Base-by-base conservation (phyloP, 2,113 vertebrate genomes). In the Aleadryas rufinucha region DNA sequence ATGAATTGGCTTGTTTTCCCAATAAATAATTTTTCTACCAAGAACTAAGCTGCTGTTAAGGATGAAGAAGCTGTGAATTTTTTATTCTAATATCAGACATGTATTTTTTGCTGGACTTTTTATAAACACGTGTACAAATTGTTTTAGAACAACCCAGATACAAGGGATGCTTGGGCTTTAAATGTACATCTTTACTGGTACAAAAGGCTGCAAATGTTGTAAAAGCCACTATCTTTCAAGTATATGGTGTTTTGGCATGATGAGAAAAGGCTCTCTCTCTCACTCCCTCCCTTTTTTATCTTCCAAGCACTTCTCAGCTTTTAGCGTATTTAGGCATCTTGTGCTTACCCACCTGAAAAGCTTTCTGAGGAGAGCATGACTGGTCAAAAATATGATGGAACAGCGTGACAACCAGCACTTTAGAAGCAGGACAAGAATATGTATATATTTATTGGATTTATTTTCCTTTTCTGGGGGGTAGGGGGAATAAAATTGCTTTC, bases 401-500 rank as follows among this genome's bases (percentile, higher is more conserved):
- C 27, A 44, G 42, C 33, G 33, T 70, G 28, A 72, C 83, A 87
- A 59, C 10, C 27, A 56, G 42, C 10, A 49, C 31, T 56, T 77
- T 26, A 49, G 61, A 60, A 56, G 31, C 0, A 1, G 42, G 45
- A 59, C 19, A 84, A 79, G 37, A 70, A 63, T 74, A 84, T 11
- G 2, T 9, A 70, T 42, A 11, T 27, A 52, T 53, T 72, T 63
- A 42, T 61, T 85, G 1, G 9, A 26, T 39, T 37, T 10, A 2
- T 57, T 64, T 45, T 72, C 16, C 4, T 28, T 28, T 47, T 60
- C 28, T 1, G 37, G 3, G 0, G 1, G 5, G 3, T 3, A 4
- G 3, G 3, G 16, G 8, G 27, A 68, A n/a, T 28, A 13, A 72
- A 72, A 14, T 4, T 37, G 7, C 59, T 57, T 79, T 56, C 9